These are phyloP conservation scores for Rhinopomastus cyanomelas DNA, from an alignment of 2,113 vertebrate species.

Conservation along the genomic window DNA sequence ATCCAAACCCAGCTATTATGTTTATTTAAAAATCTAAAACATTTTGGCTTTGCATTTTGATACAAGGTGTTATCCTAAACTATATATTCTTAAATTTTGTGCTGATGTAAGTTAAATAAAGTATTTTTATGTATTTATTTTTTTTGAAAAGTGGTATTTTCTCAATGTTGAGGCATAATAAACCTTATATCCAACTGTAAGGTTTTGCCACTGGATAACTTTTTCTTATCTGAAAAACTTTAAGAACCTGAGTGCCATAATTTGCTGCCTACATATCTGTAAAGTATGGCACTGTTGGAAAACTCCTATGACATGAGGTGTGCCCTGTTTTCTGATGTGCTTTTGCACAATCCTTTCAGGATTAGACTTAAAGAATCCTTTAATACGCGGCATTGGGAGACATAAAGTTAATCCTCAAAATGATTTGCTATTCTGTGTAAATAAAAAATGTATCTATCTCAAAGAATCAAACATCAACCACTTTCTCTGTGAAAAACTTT, in stretches of 20 bases:
- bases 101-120: neutral
- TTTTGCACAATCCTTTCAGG: constrained; percentile 9
- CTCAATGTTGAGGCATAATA: neutral
- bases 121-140: neutral
- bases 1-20: neutral
- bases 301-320: neutral
- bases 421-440: neutral
- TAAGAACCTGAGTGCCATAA: neutral
- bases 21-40: neutral
- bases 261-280: neutral
- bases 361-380: neutral
- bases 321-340: neutral
- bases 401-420: neutral
- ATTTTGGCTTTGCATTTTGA: neutral
- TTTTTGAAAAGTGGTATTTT: neutral
- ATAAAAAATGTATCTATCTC: neutral
- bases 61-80: neutral
- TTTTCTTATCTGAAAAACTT: constrained; percentile 9
- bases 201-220: neutral
- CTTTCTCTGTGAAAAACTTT: neutral
- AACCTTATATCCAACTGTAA: neutral
- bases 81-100: neutral
- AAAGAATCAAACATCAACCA: constrained; percentile 13
- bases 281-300: neutral
- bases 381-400: neutral